Evolutionary conservation across 2,888 invertebrate species (phyloP).

Genomic region (Agrilus cyanescens): DNA sequence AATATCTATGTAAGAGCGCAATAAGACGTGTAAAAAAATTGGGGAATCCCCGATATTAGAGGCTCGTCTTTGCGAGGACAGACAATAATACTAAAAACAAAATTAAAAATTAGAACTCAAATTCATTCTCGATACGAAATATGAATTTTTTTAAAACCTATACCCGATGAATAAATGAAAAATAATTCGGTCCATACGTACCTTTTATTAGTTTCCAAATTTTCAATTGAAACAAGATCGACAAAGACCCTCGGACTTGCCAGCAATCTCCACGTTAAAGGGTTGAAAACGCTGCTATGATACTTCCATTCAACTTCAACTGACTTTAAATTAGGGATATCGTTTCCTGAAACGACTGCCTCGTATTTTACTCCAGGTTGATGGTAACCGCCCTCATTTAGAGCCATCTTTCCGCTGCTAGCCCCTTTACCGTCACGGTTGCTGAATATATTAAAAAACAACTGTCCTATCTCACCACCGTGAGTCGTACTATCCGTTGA

Average conservation of each 20-base stretch:
- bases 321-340: constrained; percentile 53
- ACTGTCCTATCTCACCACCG: constrained; percentile 68
- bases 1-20: constrained; percentile 19
- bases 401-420: constrained; percentile 24
- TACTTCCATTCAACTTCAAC: constrained; percentile 70
- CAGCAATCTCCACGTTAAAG: constrained; percentile 71
- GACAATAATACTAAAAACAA: constrained; percentile 48
- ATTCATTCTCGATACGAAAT: not conserved
- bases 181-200: constrained; percentile 30
- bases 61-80: constrained; percentile 56
- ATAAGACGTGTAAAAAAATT: constrained; percentile 33
- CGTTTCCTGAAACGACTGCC: constrained; percentile 53
- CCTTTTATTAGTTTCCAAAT: constrained; percentile 58
- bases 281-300: constrained; percentile 65
- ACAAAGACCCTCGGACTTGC: constrained; percentile 63
- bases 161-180: not conserved
- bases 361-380: constrained; percentile 61
- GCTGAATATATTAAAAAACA: constrained; percentile 54
- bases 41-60: constrained; percentile 52
- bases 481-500: constrained; percentile 57
- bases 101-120: constrained; percentile 1
- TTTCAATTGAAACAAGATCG: constrained; percentile 57
- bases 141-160: not conserved
- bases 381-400: constrained; percentile 40
- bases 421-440: constrained; percentile 37